Evolutionary conservation across 2,797 vertebrate species (phyloP).

Genomic region (Microhierax caerulescens): DNA sequence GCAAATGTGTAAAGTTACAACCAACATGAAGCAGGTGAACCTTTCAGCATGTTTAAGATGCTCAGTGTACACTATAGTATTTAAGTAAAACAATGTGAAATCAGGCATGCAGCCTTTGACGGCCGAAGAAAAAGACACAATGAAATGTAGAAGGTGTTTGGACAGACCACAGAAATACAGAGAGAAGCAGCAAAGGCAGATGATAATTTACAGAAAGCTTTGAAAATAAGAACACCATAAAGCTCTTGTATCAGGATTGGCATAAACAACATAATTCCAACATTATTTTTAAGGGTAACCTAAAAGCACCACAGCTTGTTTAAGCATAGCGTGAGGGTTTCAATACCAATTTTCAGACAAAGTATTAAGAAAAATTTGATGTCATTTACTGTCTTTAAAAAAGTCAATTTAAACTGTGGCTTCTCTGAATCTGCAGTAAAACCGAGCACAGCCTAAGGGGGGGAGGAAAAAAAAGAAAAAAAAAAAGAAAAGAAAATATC

Average conservation of each 20-base stretch:
- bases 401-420: background rate
- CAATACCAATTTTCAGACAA: background rate
- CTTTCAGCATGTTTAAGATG: background rate
- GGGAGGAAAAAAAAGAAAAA: no score
- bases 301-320: background rate
- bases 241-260: background rate
- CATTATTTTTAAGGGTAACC: background rate
- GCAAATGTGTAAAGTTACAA: background rate
- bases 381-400: background rate
- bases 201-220: background rate
- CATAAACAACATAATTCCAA: background rate
- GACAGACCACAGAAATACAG: background rate
- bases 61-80: background rate
- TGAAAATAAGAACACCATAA: background rate
- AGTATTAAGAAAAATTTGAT: background rate
- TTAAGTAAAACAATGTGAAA: background rate
- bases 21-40: background rate
- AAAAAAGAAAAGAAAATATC: background rate
- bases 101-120: background rate
- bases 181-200: background rate
- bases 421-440: conserved; percentile 16
- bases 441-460: background rate
- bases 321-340: background rate
- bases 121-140: background rate
- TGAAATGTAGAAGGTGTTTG: background rate